Percentiles rank a stretch among this genome's conserved stretches.
Evolutionary conservation across 92 coral and sea anemone species (phyloP).

Genomic region (Pocillopora grandis): DNA sequence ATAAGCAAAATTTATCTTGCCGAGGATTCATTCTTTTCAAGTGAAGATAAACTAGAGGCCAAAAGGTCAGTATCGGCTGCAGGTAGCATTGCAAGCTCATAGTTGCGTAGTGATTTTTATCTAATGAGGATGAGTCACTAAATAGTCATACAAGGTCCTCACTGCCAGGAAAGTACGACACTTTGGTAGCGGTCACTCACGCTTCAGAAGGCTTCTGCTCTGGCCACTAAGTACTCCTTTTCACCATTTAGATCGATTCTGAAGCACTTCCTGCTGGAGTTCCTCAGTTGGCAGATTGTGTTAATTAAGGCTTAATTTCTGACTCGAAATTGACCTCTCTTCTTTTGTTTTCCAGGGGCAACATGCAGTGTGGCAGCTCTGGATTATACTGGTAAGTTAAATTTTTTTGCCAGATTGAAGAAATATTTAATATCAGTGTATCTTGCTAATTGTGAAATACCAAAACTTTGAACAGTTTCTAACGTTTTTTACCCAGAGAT

Average conservation of each 20-base stretch:
- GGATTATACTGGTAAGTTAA: conserved; percentile 19
- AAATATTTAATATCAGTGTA: neutral
- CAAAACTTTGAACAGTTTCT: neutral
- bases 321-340: neutral
- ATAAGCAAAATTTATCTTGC: conserved; percentile 48
- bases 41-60: neutral
- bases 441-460: neutral
- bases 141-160: too few species aligned
- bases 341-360: neutral
- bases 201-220: too few species aligned
- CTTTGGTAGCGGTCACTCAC: too few species aligned
- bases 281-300: neutral
- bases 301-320: neutral
- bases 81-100: too few species aligned
- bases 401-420: too few species aligned
- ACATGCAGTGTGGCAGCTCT: neutral
- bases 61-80: conserved; percentile 6
- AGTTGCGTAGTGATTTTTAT: neutral
- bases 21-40: conserved; percentile 42
- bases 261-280: neutral
- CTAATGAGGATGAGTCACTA: neutral
- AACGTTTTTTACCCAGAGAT: too few species aligned
- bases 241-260: neutral
- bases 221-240: neutral
- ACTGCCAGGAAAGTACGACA: too few species aligned